Evolutionary conservation across 2,113 vertebrate species (phyloP).

Genomic region (Ophiodon elongatus): DNA sequence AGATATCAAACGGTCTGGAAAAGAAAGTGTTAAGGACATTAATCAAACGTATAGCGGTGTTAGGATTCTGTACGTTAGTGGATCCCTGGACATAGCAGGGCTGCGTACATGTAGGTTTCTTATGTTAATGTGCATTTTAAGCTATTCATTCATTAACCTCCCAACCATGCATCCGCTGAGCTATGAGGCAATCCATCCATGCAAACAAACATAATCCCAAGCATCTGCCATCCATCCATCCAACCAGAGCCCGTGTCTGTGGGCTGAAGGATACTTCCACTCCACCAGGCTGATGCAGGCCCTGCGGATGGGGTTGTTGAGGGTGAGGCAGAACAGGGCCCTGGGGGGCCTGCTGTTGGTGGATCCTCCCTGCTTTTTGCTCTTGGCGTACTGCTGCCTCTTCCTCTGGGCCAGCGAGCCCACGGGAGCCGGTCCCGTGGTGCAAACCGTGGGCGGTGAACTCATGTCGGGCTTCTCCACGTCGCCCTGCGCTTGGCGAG

Average conservation of each 20-base stretch:
- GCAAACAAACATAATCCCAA: neutral
- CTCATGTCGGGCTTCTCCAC: constrained; percentile 80
- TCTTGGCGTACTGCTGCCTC: constrained; percentile 98
- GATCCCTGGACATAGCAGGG: neutral
- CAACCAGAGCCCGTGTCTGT: neutral
- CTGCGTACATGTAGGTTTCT: neutral
- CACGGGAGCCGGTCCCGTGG: constrained; percentile 81
- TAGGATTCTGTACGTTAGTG: neutral
- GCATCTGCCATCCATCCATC: constrained; percentile 1
- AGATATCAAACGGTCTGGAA: constrained; percentile 99
- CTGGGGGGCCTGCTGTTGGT: constrained; percentile 94
- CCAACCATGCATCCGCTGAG: neutral
- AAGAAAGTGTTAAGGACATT: constrained; percentile 86
- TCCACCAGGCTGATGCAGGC: constrained; percentile 99
- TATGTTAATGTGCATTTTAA: neutral
- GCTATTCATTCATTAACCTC: neutral
- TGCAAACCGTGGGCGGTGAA: constrained; percentile 68
- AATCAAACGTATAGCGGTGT: neutral
- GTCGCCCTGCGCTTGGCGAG: constrained; percentile 90
- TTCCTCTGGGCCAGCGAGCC: constrained; percentile 97
- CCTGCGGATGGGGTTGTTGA: constrained; percentile 99
- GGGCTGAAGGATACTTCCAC: constrained; percentile 98
- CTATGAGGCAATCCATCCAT: neutral
- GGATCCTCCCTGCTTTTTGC: constrained; percentile 97
- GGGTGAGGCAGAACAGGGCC: constrained; percentile 97